Evolutionary conservation across 2,113 vertebrate genomes (phyloP).

Genomic region (Loxodonta africana): DNA sequence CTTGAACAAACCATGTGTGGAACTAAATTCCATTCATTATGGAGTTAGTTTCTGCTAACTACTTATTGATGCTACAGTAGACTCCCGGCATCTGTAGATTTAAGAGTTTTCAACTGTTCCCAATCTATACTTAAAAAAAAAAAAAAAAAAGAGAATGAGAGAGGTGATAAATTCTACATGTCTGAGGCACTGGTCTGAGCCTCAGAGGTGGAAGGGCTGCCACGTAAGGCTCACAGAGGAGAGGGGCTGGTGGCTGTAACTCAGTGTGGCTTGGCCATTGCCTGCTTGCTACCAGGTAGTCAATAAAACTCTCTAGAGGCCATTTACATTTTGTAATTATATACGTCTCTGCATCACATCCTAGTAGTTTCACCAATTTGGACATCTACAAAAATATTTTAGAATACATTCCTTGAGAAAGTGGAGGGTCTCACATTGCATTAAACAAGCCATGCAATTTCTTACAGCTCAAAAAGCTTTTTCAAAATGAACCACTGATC

Average conservation of each 20-base stretch:
- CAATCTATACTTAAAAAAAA: conserved; percentile 29
- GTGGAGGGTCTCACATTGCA: conserved; percentile 56
- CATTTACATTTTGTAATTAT: not conserved
- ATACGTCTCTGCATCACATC: conserved; percentile 9
- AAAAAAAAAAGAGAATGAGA: not conserved
- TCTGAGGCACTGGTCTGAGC: not conserved
- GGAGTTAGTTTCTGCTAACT: conserved; percentile 78
- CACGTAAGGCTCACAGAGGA: not conserved
- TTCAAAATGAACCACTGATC: conserved; percentile 67
- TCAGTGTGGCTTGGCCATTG: not conserved
- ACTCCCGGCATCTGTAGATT: conserved; percentile 53
- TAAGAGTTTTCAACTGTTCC: conserved; percentile 18
- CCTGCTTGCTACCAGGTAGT: not conserved
- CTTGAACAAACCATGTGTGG: conserved; percentile 85
- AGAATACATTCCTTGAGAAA: conserved; percentile 50
- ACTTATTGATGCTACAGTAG: conserved; percentile 58
- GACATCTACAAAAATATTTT: conserved; percentile 45
- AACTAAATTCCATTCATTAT: conserved; percentile 81
- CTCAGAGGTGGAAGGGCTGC: conserved; percentile 1
- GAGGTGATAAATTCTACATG: not conserved
- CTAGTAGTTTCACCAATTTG: conserved; percentile 54
- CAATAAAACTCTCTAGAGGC: not conserved
- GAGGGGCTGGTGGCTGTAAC: not conserved
- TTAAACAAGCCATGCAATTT: conserved; percentile 65
- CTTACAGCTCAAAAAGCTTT: conserved; percentile 59